Evolutionary conservation across 2,113 vertebrate species (phyloP).

Genomic region (Eptesicus fuscus): DNA sequence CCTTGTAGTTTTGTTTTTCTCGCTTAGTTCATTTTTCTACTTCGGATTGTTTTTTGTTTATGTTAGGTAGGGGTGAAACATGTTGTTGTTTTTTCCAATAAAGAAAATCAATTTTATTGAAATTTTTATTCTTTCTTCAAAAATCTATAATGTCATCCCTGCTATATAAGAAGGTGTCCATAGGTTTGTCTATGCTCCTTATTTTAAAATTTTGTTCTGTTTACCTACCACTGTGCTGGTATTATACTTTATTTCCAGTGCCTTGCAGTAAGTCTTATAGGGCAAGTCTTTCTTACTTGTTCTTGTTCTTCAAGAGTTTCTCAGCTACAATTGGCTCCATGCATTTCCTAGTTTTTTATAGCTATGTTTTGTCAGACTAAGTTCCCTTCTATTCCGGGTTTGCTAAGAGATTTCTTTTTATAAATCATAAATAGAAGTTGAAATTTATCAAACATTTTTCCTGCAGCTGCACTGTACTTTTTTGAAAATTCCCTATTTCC

Average conservation of each 20-base stretch:
- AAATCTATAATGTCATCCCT: neutral
- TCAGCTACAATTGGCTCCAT: neutral
- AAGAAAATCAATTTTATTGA: neutral
- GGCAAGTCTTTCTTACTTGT: neutral
- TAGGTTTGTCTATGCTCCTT: neutral
- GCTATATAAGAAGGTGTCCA: neutral
- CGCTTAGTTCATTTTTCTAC: neutral
- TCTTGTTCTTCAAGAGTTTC: neutral
- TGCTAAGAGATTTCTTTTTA: neutral
- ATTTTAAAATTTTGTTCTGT: neutral
- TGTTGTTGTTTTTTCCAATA: neutral
- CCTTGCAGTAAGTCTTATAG: neutral
- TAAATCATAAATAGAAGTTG: neutral
- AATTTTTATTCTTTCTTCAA: neutral
- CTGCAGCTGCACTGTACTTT: neutral
- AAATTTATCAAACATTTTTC: neutral
- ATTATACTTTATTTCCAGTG: neutral
- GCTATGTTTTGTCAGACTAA: neutral
- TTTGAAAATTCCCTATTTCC: neutral
- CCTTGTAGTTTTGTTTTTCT: neutral
- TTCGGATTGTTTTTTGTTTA: neutral
- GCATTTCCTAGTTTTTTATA: neutral
- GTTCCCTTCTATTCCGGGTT: conserved; percentile 6
- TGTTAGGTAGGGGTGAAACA: neutral
- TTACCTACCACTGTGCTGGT: neutral